A percentile compares a stretch with the other conserved stretches of the same genome.
Evolutionary conservation across 2,888 invertebrate genomes (phyloP).

Genomic region (Cremastobaeus sp.): DNA sequence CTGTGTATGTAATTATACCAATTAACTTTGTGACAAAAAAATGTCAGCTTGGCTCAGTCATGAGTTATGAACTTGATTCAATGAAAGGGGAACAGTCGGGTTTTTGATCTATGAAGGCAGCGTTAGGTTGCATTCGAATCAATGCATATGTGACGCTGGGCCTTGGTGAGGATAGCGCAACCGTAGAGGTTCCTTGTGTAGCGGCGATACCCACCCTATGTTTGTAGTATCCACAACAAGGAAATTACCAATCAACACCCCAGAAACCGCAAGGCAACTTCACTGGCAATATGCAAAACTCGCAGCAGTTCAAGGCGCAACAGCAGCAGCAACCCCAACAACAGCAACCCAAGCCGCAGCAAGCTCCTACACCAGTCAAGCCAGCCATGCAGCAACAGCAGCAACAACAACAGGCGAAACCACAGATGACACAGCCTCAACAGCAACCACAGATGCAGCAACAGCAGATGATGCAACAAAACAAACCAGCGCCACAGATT

Average conservation of each 20-base stretch:
- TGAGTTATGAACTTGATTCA: constrained; percentile 66
- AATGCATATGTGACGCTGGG: constrained; percentile 75
- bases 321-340: constrained; percentile 47
- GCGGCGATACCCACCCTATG: constrained; percentile 77
- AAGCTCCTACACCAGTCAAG: constrained; percentile 40
- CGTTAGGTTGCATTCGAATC: constrained; percentile 70
- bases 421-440: constrained; percentile 41
- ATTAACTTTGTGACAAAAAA: constrained; percentile 28
- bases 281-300: constrained; percentile 64
- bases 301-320: constrained; percentile 65
- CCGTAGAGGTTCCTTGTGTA: constrained; percentile 79
- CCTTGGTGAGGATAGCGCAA: constrained; percentile 78
- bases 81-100: constrained; percentile 69
- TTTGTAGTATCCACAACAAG: constrained; percentile 76
- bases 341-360: constrained; percentile 38
- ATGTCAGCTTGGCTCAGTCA: constrained; percentile 67
- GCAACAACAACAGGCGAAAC: too few species aligned
- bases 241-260: constrained; percentile 67
- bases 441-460: constrained; percentile 58
- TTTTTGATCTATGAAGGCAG: constrained; percentile 74
- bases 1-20: constrained; percentile 26
- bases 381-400: constrained; percentile 50
- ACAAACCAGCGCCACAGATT: too few species aligned
- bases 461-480: constrained; percentile 58
- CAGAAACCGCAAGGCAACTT: constrained; percentile 67